phyloP scores from a whole-genome alignment of 2,888 invertebrate genomes.

The Serrognathus titanus region DNA sequence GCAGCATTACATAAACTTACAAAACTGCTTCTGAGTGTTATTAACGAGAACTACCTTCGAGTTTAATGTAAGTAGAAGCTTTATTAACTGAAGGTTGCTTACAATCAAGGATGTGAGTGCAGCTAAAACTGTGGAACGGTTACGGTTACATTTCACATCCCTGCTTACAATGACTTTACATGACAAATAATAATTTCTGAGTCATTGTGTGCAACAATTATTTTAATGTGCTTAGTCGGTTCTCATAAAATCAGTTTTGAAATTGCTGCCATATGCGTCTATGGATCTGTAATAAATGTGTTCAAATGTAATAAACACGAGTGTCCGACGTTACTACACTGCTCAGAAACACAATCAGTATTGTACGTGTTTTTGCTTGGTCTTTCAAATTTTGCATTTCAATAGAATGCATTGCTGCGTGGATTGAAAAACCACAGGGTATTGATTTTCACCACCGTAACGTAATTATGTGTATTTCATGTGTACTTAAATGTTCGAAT shows the following conservation, averaged over 20 bases:
- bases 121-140: too few relatives aligned
- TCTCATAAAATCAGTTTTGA: not conserved
- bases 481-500: not conserved
- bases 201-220: not conserved
- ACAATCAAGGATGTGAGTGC: too few relatives aligned
- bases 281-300: conserved; percentile 17
- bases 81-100: too few relatives aligned
- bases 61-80: too few relatives aligned
- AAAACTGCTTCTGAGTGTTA: too few relatives aligned
- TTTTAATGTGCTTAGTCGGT: too few relatives aligned
- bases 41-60: too few relatives aligned
- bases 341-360: conserved; percentile 15
- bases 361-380: conserved; percentile 9
- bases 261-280: not conserved
- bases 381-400: not conserved
- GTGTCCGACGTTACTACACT: conserved; percentile 4
- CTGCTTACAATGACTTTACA: not conserved
- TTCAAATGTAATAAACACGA: conserved; percentile 10
- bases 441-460: not conserved
- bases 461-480: not conserved
- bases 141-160: not conserved
- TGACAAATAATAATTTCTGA: not conserved
- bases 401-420: not conserved
- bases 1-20: too few relatives aligned
- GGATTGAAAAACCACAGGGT: conserved; percentile 3